Conservation (phyloP, 2,113 vertebrate genomes). For the Vimba vimba region DNA sequence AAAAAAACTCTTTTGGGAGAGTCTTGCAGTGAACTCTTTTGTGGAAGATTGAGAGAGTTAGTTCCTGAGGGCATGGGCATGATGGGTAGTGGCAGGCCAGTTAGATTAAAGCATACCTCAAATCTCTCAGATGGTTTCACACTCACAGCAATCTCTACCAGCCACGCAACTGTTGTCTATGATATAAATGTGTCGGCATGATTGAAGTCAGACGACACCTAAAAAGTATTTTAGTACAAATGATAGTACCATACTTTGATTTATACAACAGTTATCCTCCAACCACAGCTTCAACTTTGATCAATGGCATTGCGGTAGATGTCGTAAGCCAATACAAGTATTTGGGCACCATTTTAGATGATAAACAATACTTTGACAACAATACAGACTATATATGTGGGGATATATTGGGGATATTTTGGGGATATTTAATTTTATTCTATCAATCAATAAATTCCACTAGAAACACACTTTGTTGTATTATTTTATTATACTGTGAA, state of each 20-base stretch:
- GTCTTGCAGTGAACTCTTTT: background rate
- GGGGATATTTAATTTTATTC: no score
- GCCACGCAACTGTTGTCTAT: background rate
- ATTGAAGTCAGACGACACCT: background rate
- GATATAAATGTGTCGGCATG: background rate
- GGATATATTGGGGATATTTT: no score
- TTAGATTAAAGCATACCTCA: conserved; percentile 21
- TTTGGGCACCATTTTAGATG: no score
- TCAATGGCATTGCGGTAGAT: no score
- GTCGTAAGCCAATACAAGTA: no score
- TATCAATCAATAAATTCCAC: no score
- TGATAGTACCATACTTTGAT: background rate
- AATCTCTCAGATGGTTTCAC: background rate
- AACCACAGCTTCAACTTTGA: no score
- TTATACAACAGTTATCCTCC: background rate
- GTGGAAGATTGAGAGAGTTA: background rate
- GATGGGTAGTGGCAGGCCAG: background rate
- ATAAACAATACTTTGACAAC: no score
- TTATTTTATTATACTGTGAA: no score
- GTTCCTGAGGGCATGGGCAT: background rate
- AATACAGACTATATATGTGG: no score
- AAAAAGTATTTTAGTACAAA: background rate
- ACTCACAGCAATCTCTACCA: background rate
- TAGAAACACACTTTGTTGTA: no score
- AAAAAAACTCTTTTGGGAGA: no score